Conservation (phyloP, 2,113 vertebrate genomes). For the Meriones unguiculatus region DNA sequence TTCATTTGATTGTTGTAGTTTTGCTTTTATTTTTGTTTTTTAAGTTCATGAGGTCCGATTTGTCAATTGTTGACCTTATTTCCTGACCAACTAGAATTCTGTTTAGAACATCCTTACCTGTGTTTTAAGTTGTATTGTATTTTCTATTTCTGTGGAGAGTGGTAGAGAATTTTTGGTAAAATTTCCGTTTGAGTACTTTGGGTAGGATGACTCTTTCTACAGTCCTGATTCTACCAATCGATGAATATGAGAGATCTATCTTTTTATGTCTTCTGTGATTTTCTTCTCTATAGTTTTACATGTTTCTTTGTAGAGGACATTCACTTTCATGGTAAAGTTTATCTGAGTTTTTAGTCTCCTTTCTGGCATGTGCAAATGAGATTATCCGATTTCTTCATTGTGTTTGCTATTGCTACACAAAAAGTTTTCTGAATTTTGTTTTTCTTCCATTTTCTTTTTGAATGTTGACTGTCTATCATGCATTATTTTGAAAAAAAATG, state of each 20-base stretch:
- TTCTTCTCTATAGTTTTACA: neutral
- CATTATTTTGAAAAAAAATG: neutral
- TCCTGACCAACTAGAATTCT: too few species aligned
- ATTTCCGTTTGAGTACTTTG: too few species aligned
- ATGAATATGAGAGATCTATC: neutral
- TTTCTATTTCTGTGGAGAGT: too few species aligned
- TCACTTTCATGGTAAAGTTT: neutral
- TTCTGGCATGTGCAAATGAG: neutral
- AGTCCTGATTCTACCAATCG: neutral
- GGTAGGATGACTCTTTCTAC: neutral
- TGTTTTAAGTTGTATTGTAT: too few species aligned
- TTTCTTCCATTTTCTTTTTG: neutral
- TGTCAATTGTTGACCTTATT: too few species aligned
- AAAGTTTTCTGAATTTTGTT: neutral
- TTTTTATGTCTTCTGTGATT: neutral
- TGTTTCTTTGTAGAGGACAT: neutral
- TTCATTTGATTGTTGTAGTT: too few species aligned
- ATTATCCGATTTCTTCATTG: too few species aligned
- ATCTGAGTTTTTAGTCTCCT: neutral
- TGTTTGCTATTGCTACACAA: too few species aligned
- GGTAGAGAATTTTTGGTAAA: too few species aligned
- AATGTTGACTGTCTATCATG: neutral
- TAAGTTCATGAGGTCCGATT: too few species aligned
- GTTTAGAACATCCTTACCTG: too few species aligned
- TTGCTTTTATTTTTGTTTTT: too few species aligned